Percentiles rank a stretch among this genome's conserved stretches.
These are phyloP conservation scores for Clinocottus analis DNA, from an alignment of 2,113 vertebrate species.

Conservation along the genomic window DNA sequence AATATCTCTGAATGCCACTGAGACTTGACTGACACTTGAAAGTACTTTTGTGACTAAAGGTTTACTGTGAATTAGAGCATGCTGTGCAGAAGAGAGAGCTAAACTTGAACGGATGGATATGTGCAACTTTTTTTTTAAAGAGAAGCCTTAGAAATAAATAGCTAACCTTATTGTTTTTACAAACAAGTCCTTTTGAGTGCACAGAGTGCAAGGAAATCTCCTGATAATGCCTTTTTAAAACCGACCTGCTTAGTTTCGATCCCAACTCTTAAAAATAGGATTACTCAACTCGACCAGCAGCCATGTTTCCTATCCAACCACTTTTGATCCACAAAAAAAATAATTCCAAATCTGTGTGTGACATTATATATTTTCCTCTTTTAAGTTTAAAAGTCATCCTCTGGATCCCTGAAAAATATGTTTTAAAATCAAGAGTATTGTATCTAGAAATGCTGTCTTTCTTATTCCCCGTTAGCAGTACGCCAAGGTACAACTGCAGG, in stretches of 20 bases:
- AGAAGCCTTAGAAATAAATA: slow-evolving; percentile 73
- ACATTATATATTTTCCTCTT: slow-evolving; percentile 36
- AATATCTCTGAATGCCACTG: slow-evolving; percentile 49
- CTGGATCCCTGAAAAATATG: slow-evolving; percentile 51
- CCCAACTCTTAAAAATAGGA: slow-evolving; percentile 43
- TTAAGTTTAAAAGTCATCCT: slow-evolving; percentile 23
- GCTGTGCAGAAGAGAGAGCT: slow-evolving; percentile 62
- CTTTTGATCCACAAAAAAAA: slow-evolving; percentile 46
- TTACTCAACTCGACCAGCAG: slow-evolving; percentile 61
- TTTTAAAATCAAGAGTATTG: slow-evolving; percentile 68
- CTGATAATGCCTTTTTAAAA: slow-evolving; percentile 56
- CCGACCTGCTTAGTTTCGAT: slow-evolving; percentile 33
- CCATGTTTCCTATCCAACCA: slow-evolving; percentile 19
- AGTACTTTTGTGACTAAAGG: slow-evolving; percentile 65
- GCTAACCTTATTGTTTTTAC: slow-evolving; percentile 48
- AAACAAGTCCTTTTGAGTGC: slow-evolving; percentile 34
- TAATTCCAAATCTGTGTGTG: slow-evolving; percentile 32
- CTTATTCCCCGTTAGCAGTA: slow-evolving; percentile 67
- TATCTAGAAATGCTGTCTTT: slow-evolving; percentile 61
- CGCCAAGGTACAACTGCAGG: slow-evolving; percentile 75
- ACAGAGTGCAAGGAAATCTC: slow-evolving; percentile 50
- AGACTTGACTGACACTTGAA: slow-evolving; percentile 76
- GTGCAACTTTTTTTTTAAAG: slow-evolving; percentile 45
- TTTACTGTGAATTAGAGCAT: slow-evolving; percentile 77
- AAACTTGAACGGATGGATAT: slow-evolving; percentile 55